Conservation (phyloP, 2,797 vertebrate species). For the Smutsia temminckii region DNA sequence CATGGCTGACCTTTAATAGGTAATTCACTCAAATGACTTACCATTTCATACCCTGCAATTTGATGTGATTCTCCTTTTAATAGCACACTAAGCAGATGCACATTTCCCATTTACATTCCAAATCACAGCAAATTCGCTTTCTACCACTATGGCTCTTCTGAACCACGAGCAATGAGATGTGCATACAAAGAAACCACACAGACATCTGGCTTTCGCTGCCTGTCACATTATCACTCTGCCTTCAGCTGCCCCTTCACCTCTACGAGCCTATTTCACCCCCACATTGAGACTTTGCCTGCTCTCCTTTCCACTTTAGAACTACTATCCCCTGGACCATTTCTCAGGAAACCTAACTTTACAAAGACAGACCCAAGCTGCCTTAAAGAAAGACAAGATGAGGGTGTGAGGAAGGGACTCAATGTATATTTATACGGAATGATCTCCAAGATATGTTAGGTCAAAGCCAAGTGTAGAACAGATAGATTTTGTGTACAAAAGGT, state of each 20-base stretch:
- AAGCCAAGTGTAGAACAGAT: not conserved
- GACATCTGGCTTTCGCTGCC: not conserved
- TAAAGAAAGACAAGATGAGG: not conserved
- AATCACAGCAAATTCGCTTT: conserved; percentile 1
- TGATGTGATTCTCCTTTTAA: not conserved
- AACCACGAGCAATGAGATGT: not conserved
- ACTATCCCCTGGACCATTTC: not conserved
- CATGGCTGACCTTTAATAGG: not conserved
- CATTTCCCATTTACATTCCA: not conserved
- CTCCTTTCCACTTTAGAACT: not conserved
- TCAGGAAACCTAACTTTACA: not conserved
- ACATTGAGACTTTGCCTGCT: fast-evolving
- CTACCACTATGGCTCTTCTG: not conserved
- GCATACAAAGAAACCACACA: not conserved
- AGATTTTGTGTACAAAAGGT: not conserved
- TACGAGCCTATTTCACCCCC: not conserved
- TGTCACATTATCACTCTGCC: not conserved
- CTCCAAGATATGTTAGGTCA: not conserved
- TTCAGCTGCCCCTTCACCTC: not conserved
- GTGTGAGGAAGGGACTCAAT: not conserved
- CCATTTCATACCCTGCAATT: not conserved
- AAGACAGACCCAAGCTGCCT: not conserved
- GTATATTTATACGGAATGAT: not conserved
- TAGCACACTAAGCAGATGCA: not conserved
- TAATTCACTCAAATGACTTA: not conserved